These are phyloP conservation scores for Bibio marci DNA, from an alignment of 2,888 invertebrate genomes.

Conservation along the genomic window DNA sequence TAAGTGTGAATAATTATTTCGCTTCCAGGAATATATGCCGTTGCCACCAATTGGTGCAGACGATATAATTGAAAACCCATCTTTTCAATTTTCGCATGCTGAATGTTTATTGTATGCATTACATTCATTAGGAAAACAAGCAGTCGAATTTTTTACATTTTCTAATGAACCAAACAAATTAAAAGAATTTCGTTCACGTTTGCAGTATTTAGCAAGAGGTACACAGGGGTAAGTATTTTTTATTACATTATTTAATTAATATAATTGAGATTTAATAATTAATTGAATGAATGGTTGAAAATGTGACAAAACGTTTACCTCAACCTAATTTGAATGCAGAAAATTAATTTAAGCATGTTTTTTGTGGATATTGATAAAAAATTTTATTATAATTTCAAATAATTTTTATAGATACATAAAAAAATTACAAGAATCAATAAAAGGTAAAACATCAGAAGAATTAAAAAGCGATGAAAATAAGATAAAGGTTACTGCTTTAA, in stretches of 20 bases:
- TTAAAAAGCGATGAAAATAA: slow-evolving; percentile 63
- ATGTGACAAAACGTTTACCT: no score
- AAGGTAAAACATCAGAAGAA: slow-evolving; percentile 55
- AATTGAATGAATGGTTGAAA: no score
- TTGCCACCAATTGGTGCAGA: slow-evolving; percentile 45
- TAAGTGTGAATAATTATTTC: no score
- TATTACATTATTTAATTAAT: slow-evolving; percentile 3
- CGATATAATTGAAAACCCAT: slow-evolving; percentile 45
- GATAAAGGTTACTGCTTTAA: slow-evolving; percentile 61
- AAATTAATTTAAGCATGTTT: no score
- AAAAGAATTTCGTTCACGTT: slow-evolving; percentile 69
- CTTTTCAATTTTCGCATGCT: slow-evolving; percentile 81
- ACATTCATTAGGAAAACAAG: slow-evolving; percentile 60
- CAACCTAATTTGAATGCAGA: no score
- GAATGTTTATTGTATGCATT: slow-evolving; percentile 72
- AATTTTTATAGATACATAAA: slow-evolving; percentile 22
- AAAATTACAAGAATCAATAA: slow-evolving; percentile 30
- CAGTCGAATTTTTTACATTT: slow-evolving; percentile 56
- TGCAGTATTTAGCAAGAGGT: slow-evolving; percentile 84
- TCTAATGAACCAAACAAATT: slow-evolving; percentile 52
- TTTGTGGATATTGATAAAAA: no score
- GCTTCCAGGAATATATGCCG: slow-evolving; percentile 66
- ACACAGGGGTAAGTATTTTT: slow-evolving; percentile 61
- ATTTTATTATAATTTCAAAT: not conserved
- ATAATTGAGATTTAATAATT: not conserved